Evolutionary conservation across 2,888 invertebrate genomes (phyloP).

Genomic region (Loripinus fragilis): DNA sequence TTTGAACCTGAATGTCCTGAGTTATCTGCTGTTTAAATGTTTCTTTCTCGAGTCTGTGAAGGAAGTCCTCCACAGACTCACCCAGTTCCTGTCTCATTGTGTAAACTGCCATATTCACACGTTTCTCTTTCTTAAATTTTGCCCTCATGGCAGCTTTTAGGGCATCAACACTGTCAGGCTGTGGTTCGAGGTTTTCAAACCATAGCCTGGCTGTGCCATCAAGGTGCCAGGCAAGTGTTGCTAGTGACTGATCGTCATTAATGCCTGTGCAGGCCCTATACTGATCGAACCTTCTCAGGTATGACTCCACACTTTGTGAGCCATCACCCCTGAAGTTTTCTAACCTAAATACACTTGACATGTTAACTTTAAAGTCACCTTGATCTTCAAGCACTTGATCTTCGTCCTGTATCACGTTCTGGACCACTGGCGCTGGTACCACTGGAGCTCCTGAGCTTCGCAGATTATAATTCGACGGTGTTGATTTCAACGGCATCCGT

Average conservation of each 20-base stretch:
- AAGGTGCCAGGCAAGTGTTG: constrained; percentile 15
- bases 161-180: not conserved
- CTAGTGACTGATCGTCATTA: constrained; percentile 16
- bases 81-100: constrained; percentile 9
- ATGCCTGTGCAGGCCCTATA: constrained; percentile 20
- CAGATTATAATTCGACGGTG: constrained; percentile 5
- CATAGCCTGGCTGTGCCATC: constrained; percentile 18
- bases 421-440: not conserved
- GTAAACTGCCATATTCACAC: constrained; percentile 2
- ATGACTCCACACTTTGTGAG: constrained; percentile 8
- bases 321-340: too few species aligned
- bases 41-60: constrained; percentile 13
- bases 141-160: not conserved
- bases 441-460: not conserved
- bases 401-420: not conserved
- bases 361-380: not conserved
- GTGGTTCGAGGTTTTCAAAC: constrained; percentile 4
- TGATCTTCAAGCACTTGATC: not conserved
- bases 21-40: constrained; percentile 7
- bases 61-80: constrained; percentile 16
- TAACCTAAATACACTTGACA: too few species aligned
- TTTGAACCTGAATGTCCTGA: constrained; percentile 25
- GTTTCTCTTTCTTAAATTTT: not conserved
- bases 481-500: not conserved
- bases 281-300: constrained; percentile 15